Evolutionary conservation across 2,888 invertebrate genomes (phyloP).

Genomic region (Bruchidius siliquastri): DNA sequence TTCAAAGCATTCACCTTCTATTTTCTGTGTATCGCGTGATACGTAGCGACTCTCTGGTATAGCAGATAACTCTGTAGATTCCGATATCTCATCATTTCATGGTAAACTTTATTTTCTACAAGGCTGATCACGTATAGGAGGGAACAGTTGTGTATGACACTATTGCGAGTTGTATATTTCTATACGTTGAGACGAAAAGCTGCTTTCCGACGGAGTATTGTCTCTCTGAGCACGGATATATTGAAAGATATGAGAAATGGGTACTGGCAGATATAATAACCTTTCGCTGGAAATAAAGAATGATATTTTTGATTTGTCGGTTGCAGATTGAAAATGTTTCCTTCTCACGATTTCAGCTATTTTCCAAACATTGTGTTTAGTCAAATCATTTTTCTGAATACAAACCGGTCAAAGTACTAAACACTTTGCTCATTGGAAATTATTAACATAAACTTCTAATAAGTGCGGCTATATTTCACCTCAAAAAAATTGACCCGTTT

Average conservation of each 20-base stretch:
- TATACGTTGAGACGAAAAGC: background rate
- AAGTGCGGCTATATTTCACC: too few relatives aligned
- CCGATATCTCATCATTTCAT: background rate
- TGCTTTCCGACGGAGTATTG: background rate
- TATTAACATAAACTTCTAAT: too few relatives aligned
- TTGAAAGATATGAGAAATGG: background rate
- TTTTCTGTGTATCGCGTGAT: background rate
- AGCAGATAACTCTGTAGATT: background rate
- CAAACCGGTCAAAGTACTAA: too few relatives aligned
- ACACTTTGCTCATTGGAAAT: too few relatives aligned
- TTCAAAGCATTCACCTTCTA: constrained; percentile 26
- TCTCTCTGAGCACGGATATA: background rate
- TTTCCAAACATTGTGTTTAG: too few relatives aligned
- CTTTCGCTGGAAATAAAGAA: background rate
- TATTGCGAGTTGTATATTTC: background rate
- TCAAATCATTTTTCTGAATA: too few relatives aligned
- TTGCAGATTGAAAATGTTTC: background rate
- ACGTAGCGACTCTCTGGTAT: background rate
- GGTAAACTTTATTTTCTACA: background rate
- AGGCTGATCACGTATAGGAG: background rate
- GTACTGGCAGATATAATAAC: background rate
- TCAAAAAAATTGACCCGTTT: too few relatives aligned
- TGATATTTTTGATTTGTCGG: background rate
- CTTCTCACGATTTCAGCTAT: background rate
- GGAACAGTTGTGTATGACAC: background rate